Conservation (phyloP, 1,140 invertebrate genomes). For the Sminthurides bifidus region DNA sequence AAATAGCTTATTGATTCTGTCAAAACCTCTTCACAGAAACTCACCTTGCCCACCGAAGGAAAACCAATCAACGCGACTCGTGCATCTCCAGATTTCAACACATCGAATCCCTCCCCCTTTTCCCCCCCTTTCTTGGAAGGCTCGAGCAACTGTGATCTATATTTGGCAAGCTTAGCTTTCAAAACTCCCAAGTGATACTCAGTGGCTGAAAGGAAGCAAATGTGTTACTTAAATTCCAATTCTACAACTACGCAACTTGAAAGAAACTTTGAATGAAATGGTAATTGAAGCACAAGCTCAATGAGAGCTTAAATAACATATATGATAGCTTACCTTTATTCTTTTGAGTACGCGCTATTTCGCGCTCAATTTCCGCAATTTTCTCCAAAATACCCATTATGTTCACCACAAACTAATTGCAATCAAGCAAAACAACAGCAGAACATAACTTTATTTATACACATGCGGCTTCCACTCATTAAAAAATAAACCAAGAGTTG, state of each 20-base stretch:
- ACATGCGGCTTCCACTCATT: no score
- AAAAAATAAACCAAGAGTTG: no score
- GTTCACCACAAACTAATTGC: not conserved
- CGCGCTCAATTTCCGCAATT: slow-evolving; percentile 94
- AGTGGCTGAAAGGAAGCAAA: slow-evolving; percentile 60
- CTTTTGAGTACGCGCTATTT: slow-evolving; percentile 97
- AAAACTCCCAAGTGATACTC: slow-evolving; percentile 97
- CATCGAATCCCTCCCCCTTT: slow-evolving; percentile 99
- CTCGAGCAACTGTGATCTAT: slow-evolving; percentile 86
- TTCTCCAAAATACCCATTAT: slow-evolving; percentile 94
- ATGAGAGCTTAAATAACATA: no score
- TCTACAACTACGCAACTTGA: no score
- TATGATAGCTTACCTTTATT: slow-evolving; percentile 89
- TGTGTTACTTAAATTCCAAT: not conserved
- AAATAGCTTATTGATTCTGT: not conserved
- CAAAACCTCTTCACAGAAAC: slow-evolving; percentile 10
- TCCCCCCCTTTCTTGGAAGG: slow-evolving; percentile 82
- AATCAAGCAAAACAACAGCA: no score
- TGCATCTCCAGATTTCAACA: slow-evolving; percentile 98
- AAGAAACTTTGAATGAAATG: no score
- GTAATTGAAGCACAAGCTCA: no score
- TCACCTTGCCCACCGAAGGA: slow-evolving; percentile 84
- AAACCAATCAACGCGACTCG: slow-evolving; percentile 96
- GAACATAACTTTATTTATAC: no score
- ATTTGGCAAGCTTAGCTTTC: slow-evolving; percentile 98